A percentile compares a stretch with the other conserved stretches of the same genome.
These are phyloP conservation scores for Tetraodon nigroviridis DNA, from an alignment of 2,113 vertebrate genomes.

Conservation along the genomic window DNA sequence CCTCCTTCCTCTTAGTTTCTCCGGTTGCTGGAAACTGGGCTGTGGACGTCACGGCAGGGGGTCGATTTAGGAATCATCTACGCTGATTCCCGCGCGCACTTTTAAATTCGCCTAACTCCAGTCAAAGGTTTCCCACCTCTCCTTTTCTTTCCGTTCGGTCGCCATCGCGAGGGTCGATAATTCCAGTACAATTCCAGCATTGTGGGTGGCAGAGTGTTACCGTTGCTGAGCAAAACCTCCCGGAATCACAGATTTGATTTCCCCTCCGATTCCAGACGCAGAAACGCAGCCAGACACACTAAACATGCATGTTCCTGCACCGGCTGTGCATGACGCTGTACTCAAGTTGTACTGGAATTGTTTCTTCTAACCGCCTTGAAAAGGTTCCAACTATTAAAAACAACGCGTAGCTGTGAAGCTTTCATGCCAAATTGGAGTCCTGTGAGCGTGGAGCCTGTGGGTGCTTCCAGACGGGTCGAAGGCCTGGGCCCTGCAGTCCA, in stretches of 20 bases:
- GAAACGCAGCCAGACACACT: constrained; percentile 13
- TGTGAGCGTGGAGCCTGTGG: constrained; percentile 45
- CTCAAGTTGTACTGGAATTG: constrained; percentile 70
- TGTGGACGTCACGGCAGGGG: constrained; percentile 16
- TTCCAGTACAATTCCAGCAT: constrained; percentile 65
- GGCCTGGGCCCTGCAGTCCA: constrained; percentile 77
- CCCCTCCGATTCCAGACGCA: constrained; percentile 12
- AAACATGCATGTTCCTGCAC: constrained; percentile 65
- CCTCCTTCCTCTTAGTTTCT: constrained; percentile 66
- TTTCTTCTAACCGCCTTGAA: constrained; percentile 47
- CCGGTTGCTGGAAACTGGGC: constrained; percentile 64
- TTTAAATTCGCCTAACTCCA: constrained; percentile 39
- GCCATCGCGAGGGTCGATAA: constrained; percentile 33
- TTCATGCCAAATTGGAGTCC: constrained; percentile 43
- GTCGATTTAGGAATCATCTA: constrained; percentile 27
- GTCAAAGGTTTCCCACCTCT: background rate
- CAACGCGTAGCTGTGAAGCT: constrained; percentile 28
- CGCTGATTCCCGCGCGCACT: constrained; percentile 57
- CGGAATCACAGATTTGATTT: constrained; percentile 12
- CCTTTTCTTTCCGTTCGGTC: constrained; percentile 12
- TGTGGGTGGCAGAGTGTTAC: constrained; percentile 40
- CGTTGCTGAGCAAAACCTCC: constrained; percentile 14
- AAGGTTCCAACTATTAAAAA: constrained; percentile 28
- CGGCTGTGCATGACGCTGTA: constrained; percentile 69
- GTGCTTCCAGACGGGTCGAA: constrained; percentile 78